phyloP scores from a whole-genome alignment of 2,797 vertebrate genomes.

The Spondyliosoma cantharus region DNA sequence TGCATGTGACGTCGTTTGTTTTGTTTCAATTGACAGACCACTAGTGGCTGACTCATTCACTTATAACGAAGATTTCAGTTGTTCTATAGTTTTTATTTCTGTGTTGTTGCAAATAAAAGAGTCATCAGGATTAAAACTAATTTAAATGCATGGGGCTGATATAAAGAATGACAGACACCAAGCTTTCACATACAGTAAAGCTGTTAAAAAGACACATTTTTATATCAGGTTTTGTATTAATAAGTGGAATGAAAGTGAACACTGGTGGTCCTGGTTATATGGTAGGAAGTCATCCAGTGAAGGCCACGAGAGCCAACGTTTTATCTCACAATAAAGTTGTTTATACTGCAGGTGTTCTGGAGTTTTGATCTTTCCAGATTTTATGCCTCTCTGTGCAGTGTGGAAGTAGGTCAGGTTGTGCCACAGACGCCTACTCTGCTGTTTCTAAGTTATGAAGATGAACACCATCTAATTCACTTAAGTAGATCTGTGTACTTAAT shows the following conservation, averaged over 20 bases:
- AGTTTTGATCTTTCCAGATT: background rate
- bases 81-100: background rate
- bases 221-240: no score
- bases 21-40: no score
- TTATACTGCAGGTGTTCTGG: background rate
- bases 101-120: background rate
- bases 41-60: background rate
- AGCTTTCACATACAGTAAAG: background rate
- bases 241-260: no score
- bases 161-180: background rate
- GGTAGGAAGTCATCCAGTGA: background rate
- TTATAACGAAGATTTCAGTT: background rate
- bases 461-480: background rate
- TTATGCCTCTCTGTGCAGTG: no score
- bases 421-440: no score
- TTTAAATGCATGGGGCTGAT: background rate
- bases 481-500: background rate
- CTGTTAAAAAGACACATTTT: background rate
- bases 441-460: background rate
- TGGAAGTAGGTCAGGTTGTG: no score
- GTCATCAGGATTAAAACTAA: no score
- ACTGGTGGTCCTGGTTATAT: no score
- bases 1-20: no score
- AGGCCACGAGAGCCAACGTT: background rate
- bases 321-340: background rate